Evolutionary conservation across 1,140 invertebrate genomes (phyloP).

Genomic region (Xylocopa sonorina): DNA sequence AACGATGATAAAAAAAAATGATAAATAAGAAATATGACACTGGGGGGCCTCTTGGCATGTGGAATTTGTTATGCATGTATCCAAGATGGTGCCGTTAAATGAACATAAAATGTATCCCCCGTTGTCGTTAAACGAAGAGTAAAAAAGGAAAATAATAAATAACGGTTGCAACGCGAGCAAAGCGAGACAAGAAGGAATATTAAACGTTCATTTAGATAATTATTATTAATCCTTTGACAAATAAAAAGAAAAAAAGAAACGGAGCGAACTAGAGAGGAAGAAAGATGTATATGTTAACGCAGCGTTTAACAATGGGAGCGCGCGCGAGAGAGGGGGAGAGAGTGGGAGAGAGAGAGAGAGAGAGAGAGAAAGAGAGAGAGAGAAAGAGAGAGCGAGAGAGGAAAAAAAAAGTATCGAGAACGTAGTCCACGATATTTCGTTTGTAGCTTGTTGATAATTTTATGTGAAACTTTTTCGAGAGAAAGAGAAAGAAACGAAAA

Average conservation of each 20-base stretch:
- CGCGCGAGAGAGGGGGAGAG: neutral
- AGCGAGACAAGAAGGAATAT: constrained; percentile 69
- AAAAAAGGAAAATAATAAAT: constrained; percentile 61
- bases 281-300: constrained; percentile 59
- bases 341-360: constrained; percentile 58
- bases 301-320: constrained; percentile 45
- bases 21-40: constrained; percentile 41
- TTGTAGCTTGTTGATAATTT: constrained; percentile 67
- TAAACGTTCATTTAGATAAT: constrained; percentile 78
- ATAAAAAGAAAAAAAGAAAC: constrained; percentile 63
- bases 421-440: constrained; percentile 60
- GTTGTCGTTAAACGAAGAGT: constrained; percentile 68
- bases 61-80: constrained; percentile 83
- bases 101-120: constrained; percentile 60
- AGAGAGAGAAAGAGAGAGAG: constrained; percentile 12
- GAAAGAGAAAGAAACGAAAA: constrained; percentile 35
- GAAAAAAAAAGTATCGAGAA: constrained; percentile 49
- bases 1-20: constrained; percentile 1
- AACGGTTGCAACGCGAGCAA: constrained; percentile 51
- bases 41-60: constrained; percentile 81
- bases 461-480: constrained; percentile 54
- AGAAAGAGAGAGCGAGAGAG: neutral
- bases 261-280: constrained; percentile 58
- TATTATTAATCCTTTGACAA: constrained; percentile 72
- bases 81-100: constrained; percentile 78